Percentiles rank a stretch among this genome's conserved stretches.
phyloP scores from a whole-genome alignment of 2,888 invertebrate species.

The Dioctria rufipes region DNA sequence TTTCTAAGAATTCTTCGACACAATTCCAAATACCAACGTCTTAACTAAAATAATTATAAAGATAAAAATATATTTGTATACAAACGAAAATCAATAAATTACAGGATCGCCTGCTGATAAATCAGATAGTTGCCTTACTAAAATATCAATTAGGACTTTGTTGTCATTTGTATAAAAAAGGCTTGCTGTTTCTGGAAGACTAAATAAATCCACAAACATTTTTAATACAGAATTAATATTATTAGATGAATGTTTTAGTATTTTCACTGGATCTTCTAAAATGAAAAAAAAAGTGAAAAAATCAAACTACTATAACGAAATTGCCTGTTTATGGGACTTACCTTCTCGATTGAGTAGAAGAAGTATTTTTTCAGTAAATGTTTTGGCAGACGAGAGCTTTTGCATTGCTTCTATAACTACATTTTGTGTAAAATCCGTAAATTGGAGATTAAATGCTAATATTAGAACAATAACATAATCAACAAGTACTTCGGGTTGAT shows the following conservation, averaged over 20 bases:
- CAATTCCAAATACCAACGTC: slow-evolving; percentile 84
- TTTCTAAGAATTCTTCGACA: slow-evolving; percentile 86
- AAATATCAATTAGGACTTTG: slow-evolving; percentile 93
- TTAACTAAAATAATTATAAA: slow-evolving; percentile 73
- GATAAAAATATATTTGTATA: slow-evolving; percentile 31
- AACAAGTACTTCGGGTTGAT: slow-evolving; percentile 87
- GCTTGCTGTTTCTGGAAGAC: slow-evolving; percentile 82
- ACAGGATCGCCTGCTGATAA: slow-evolving; percentile 90
- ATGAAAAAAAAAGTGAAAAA: slow-evolving; percentile 59
- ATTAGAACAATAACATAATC: slow-evolving; percentile 88
- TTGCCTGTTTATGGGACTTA: slow-evolving; percentile 66
- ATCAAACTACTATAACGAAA: not conserved
- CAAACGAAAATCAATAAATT: slow-evolving; percentile 61
- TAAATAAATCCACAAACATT: slow-evolving; percentile 89
- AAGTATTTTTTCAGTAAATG: slow-evolving; percentile 91
- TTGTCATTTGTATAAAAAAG: slow-evolving; percentile 96
- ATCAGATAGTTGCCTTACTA: slow-evolving; percentile 91
- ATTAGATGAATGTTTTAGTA: slow-evolving; percentile 86
- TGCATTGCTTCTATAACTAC: slow-evolving; percentile 81
- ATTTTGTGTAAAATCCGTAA: slow-evolving; percentile 78
- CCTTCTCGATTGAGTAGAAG: slow-evolving; percentile 92
- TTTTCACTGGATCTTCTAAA: slow-evolving; percentile 88
- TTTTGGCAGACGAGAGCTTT: slow-evolving; percentile 82
- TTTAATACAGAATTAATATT: slow-evolving; percentile 91
- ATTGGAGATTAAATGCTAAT: slow-evolving; percentile 92